phyloP scores from a whole-genome alignment of 1,140 invertebrate genomes.

The Pseudachorutes palmiensis region DNA sequence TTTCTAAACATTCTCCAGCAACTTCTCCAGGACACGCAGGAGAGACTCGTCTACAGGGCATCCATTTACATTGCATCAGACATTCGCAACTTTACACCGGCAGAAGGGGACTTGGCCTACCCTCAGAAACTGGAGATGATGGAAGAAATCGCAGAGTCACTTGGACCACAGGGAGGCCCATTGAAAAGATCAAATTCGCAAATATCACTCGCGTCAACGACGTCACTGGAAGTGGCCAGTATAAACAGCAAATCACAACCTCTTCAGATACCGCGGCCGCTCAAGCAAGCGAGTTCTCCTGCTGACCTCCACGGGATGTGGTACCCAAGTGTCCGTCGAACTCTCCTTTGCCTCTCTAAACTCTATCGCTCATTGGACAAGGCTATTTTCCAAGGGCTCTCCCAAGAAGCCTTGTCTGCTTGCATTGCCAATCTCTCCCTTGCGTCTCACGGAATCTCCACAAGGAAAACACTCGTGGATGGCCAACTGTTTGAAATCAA shows the following conservation, averaged over 20 bases:
- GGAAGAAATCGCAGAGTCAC: slow-evolving; percentile 51
- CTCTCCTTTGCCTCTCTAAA: slow-evolving; percentile 87
- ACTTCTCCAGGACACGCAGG: slow-evolving; percentile 90
- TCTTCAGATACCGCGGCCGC: slow-evolving; percentile 36
- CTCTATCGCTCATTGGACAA: slow-evolving; percentile 90
- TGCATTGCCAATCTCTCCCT: slow-evolving; percentile 82
- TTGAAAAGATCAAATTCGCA: slow-evolving; percentile 57
- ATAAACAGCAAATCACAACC: slow-evolving; percentile 43
- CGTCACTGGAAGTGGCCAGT: slow-evolving; percentile 51
- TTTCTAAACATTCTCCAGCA: slow-evolving; percentile 78
- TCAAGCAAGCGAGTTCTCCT: slow-evolving; percentile 53
- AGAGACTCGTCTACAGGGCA: slow-evolving; percentile 88
- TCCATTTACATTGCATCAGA: slow-evolving; percentile 90
- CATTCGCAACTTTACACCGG: slow-evolving; percentile 78
- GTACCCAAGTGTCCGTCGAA: slow-evolving; percentile 94
- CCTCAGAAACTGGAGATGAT: slow-evolving; percentile 97
- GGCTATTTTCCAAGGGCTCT: slow-evolving; percentile 90
- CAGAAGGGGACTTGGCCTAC: slow-evolving; percentile 91
- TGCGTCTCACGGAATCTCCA: slow-evolving; percentile 62
- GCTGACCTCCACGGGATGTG: slow-evolving; percentile 99
- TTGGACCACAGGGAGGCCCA: slow-evolving; percentile 35
- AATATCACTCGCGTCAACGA: slow-evolving; percentile 56
- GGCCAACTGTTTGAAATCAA: slow-evolving; percentile 95
- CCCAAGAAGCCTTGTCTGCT: slow-evolving; percentile 83
- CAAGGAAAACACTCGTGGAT: slow-evolving; percentile 67